Evolutionary conservation across 2,797 vertebrate genomes (phyloP).

Genomic region (Aeoliscus strigatus): DNA sequence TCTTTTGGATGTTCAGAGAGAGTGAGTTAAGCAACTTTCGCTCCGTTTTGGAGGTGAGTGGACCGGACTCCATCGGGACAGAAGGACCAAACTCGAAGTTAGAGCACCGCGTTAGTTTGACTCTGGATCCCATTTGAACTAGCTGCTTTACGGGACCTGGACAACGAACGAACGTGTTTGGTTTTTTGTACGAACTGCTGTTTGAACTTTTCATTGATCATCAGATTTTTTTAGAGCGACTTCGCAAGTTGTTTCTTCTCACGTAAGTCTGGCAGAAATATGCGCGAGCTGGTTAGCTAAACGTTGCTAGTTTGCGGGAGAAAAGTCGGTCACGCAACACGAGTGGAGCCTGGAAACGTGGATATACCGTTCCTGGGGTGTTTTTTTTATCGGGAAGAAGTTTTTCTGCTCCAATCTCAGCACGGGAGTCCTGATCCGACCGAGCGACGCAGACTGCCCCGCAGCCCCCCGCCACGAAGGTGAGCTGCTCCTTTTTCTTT

Average conservation of each 20-base stretch:
- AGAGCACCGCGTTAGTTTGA: slow-evolving; percentile 2
- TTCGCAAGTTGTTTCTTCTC: slow-evolving; percentile 26
- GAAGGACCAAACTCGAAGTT: slow-evolving; percentile 24
- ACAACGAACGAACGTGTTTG: too few species aligned
- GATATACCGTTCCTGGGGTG: slow-evolving; percentile 26
- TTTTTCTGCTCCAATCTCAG: slow-evolving; percentile 26
- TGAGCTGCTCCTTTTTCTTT: slow-evolving; percentile 31
- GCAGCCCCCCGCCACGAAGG: slow-evolving; percentile 47
- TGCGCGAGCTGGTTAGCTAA: slow-evolving; percentile 36
- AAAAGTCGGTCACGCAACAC: not conserved
- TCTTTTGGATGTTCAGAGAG: too few species aligned
- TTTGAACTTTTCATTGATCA: slow-evolving; percentile 19
- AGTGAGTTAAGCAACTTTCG: slow-evolving; percentile 39
- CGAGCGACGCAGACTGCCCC: slow-evolving; percentile 37
- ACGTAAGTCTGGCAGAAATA: slow-evolving; percentile 39
- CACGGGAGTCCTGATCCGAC: slow-evolving; percentile 24
- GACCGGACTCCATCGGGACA: slow-evolving; percentile 51
- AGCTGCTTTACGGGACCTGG: too few species aligned
- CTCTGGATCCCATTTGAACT: too few species aligned
- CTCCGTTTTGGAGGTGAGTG: slow-evolving; percentile 27
- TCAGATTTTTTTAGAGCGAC: slow-evolving; percentile 22
- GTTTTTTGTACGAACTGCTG: too few species aligned
- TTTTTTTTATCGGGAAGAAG: too few species aligned
- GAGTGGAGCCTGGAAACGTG: slow-evolving; percentile 33
- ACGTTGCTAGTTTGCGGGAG: slow-evolving; percentile 6